A percentile compares a stretch with the other conserved stretches of the same genome.
Evolutionary conservation across 2,797 vertebrate species (phyloP).

Genomic region (Hypotaenidia okinawae): DNA sequence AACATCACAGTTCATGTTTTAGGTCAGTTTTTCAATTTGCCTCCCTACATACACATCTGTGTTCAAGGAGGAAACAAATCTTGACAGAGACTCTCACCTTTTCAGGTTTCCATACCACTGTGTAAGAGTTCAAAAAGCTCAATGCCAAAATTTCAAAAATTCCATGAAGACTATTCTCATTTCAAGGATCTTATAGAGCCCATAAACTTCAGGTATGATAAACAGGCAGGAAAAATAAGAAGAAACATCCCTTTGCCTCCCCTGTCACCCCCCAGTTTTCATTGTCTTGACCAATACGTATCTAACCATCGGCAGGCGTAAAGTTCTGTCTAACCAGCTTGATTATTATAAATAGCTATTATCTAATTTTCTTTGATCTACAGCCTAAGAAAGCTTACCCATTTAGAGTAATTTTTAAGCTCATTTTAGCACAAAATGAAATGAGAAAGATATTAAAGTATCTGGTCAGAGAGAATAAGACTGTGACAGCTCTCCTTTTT

Average conservation of each 20-base stretch:
- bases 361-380: background rate
- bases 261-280: fast-evolving
- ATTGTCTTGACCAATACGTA: background rate
- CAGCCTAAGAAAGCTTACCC: background rate
- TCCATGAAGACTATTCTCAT: background rate
- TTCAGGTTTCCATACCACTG: background rate
- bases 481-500: background rate
- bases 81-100: fast-evolving
- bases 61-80: background rate
- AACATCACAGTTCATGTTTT: background rate
- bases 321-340: background rate
- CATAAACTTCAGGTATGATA: background rate
- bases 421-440: slow-evolving; percentile 1
- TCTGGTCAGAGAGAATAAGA: background rate
- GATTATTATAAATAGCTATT: background rate
- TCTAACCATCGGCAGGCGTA: background rate
- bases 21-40: background rate
- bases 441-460: background rate
- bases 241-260: background rate
- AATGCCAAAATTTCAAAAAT: background rate
- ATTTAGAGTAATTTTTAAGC: background rate
- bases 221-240: background rate
- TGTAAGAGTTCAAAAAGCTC: background rate
- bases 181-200: background rate
- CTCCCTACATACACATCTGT: background rate